Evolutionary conservation across 92 coral and sea anemone species (phyloP).

Genomic region (Palythoa heliodiscus): DNA sequence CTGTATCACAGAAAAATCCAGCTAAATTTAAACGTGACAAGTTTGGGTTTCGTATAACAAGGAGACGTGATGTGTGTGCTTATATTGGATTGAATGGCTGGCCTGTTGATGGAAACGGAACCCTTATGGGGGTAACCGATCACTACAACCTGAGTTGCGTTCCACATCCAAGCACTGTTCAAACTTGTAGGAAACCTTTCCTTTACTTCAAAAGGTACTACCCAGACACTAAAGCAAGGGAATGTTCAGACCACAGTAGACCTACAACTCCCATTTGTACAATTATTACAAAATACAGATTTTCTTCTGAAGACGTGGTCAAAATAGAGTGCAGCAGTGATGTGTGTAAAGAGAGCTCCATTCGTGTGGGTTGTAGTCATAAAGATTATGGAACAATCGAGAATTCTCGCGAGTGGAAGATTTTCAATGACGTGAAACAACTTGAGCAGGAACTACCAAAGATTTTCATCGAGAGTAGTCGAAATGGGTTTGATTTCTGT

Average conservation of each 20-base stretch:
- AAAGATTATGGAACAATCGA: conserved; percentile 64
- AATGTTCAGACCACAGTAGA: conserved; percentile 34
- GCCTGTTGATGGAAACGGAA: conserved; percentile 33
- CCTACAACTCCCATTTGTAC: conserved; percentile 64
- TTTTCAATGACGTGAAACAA: conserved; percentile 46
- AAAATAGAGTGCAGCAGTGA: conserved; percentile 60
- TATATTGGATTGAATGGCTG: conserved; percentile 29
- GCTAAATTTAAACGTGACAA: background rate
- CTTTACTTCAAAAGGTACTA: conserved; percentile 59
- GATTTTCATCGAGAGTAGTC: conserved; percentile 58
- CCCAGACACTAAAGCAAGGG: conserved; percentile 49
- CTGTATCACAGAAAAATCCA: background rate
- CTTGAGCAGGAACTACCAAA: conserved; percentile 63
- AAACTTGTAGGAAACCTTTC: conserved; percentile 63
- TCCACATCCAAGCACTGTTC: conserved; percentile 52
- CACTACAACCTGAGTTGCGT: conserved; percentile 53
- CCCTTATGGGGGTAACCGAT: background rate
- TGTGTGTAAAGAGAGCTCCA: conserved; percentile 50
- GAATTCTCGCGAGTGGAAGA: conserved; percentile 58
- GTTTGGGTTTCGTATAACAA: background rate
- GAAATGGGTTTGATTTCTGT: conserved; percentile 72
- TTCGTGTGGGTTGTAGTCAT: conserved; percentile 73
- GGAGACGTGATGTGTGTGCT: conserved; percentile 18
- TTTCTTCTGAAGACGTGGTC: conserved; percentile 49
- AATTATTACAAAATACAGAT: conserved; percentile 58